These are phyloP conservation scores for Anguilla pacifica DNA, from an alignment of 2,797 vertebrate species.

Conservation along the genomic window DNA sequence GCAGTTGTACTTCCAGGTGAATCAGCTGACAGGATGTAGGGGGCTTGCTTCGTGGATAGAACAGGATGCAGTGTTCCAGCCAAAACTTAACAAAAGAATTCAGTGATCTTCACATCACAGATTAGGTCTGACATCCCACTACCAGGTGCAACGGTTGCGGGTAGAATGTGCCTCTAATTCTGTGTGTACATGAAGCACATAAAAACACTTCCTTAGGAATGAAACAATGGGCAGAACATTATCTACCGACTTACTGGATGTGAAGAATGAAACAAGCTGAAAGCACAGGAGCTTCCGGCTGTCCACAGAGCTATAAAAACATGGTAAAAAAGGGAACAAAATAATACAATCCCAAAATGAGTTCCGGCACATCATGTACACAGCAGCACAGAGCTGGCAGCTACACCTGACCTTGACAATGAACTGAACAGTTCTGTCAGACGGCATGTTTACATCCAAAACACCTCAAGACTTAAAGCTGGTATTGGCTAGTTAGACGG, in stretches of 20 bases:
- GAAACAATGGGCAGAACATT: not conserved
- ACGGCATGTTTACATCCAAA: slow-evolving; percentile 29
- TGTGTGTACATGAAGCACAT: too few relatives aligned
- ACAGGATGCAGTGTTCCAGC: not conserved
- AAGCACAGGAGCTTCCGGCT: not conserved
- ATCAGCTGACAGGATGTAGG: slow-evolving; percentile 6
- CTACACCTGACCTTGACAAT: slow-evolving; percentile 30
- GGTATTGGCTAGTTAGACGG: not conserved
- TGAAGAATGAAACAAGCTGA: not conserved
- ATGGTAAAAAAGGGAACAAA: not conserved
- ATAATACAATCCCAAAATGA: not conserved
- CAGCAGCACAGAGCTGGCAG: not conserved
- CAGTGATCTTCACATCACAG: slow-evolving; percentile 3
- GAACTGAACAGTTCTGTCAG: not conserved
- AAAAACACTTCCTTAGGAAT: not conserved
- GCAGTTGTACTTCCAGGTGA: not conserved
- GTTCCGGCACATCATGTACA: not conserved
- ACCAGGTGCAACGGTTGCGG: not conserved
- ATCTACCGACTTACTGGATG: not conserved
- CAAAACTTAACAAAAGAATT: not conserved
- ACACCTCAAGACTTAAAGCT: slow-evolving; percentile 11
- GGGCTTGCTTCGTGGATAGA: not conserved
- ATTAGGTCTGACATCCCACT: not conserved
- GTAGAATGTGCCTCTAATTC: not conserved
- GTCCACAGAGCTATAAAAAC: not conserved